Evolutionary conservation across 2,888 invertebrate species (phyloP).

Genomic region (Melolontha melolontha): DNA sequence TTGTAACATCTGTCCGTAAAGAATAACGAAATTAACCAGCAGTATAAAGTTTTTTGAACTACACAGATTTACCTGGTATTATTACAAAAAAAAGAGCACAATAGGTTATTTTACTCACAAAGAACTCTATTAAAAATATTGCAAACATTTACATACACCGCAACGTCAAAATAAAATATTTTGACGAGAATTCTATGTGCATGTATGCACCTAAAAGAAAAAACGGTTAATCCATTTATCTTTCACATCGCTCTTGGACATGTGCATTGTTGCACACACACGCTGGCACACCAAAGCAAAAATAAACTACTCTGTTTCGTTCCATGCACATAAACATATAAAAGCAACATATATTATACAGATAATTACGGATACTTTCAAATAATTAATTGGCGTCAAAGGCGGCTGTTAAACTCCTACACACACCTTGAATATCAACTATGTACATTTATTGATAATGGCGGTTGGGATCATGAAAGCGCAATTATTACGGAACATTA

Average conservation of each 20-base stretch:
- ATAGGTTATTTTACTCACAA: not conserved
- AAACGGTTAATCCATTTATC: conserved; percentile 26
- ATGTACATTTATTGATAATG: conserved; percentile 32
- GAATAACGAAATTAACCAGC: no score
- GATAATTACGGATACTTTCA: conserved; percentile 40
- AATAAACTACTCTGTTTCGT: conserved; percentile 5
- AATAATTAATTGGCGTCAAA: conserved; percentile 42
- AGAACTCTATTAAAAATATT: conserved; percentile 3
- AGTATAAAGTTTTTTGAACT: no score
- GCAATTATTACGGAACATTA: conserved; percentile 33
- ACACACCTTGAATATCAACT: conserved; percentile 30
- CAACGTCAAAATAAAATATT: no score
- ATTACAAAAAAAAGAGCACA: not conserved
- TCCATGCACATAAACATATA: conserved; percentile 19
- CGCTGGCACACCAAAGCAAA: conserved; percentile 1
- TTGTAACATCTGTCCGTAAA: no score
- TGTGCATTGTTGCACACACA: conserved; percentile 26
- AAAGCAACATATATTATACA: conserved; percentile 34
- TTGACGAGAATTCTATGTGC: not conserved
- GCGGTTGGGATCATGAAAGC: conserved; percentile 18
- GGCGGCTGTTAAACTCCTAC: conserved; percentile 38
- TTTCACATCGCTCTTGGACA: conserved; percentile 25
- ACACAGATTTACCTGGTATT: no score
- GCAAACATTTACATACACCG: conserved; percentile 3
- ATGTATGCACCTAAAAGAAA: not conserved